Evolutionary conservation across 1,140 invertebrate genomes (phyloP).

Genomic region (Eurosta solidaginis): DNA sequence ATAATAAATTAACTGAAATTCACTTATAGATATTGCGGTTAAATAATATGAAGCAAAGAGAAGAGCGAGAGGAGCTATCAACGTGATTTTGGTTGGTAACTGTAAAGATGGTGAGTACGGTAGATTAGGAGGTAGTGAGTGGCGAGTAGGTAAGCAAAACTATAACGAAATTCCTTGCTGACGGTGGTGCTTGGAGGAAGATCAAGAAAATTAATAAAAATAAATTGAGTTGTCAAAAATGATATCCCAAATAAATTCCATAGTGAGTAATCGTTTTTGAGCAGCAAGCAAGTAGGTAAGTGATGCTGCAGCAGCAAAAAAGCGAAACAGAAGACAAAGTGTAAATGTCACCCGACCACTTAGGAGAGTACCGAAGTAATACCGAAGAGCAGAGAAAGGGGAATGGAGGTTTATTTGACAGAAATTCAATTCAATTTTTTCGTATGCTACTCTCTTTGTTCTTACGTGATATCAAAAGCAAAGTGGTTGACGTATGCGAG

Average conservation of each 20-base stretch:
- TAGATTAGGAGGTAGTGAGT: background rate
- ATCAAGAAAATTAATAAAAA: slow-evolving; percentile 60
- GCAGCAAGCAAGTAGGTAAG: too few relatives aligned
- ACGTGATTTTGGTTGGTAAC: background rate
- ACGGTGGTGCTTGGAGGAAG: background rate
- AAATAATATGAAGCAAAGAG: background rate
- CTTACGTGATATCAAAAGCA: background rate
- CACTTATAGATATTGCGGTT: slow-evolving; percentile 45
- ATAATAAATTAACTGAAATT: slow-evolving; percentile 60
- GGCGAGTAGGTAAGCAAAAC: background rate
- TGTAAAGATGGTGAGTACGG: background rate
- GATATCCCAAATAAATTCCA: slow-evolving; percentile 60
- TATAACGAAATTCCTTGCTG: background rate
- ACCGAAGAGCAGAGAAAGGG: background rate
- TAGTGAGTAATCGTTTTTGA: slow-evolving; percentile 54
- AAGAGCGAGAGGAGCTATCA: background rate
- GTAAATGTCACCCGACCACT: background rate
- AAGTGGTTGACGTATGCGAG: background rate
- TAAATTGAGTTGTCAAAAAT: slow-evolving; percentile 61
- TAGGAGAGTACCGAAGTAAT: background rate
- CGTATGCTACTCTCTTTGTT: background rate
- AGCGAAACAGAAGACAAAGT: background rate
- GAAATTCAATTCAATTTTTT: background rate
- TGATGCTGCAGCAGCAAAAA: background rate
- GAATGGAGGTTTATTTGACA: background rate